Evolutionary conservation across 2,888 invertebrate genomes (phyloP).

Genomic region (Acrobasis suavella): DNA sequence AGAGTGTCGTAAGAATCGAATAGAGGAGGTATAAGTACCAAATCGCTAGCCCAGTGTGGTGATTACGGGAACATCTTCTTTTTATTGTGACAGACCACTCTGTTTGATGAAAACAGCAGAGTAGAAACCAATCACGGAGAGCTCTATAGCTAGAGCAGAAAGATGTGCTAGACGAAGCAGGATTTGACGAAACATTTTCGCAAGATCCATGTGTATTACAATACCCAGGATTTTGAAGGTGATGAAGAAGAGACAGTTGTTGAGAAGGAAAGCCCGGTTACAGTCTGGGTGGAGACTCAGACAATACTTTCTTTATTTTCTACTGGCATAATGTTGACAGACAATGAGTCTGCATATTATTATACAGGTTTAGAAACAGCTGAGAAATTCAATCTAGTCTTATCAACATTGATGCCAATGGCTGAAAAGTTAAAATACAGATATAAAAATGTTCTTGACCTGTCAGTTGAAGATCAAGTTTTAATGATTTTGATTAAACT

Average conservation of each 20-base stretch:
- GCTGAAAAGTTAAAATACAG: slow-evolving; percentile 13
- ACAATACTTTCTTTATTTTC: background rate
- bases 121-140: too few species aligned
- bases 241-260: background rate
- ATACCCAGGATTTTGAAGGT: background rate
- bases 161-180: too few species aligned
- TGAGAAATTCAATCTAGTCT: slow-evolving; percentile 6
- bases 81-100: too few species aligned
- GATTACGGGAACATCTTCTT: too few species aligned
- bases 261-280: background rate
- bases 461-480: slow-evolving; percentile 24
- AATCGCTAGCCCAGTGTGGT: too few species aligned
- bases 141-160: too few species aligned
- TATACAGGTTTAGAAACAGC: slow-evolving; percentile 21
- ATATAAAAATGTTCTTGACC: background rate
- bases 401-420: slow-evolving; percentile 18
- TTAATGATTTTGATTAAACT: slow-evolving; percentile 25
- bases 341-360: slow-evolving; percentile 3
- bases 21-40: too few species aligned
- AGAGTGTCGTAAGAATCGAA: too few species aligned
- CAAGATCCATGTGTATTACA: too few species aligned
- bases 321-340: background rate
- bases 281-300: background rate
- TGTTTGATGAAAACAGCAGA: too few species aligned
- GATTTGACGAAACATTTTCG: too few species aligned